phyloP scores from a whole-genome alignment of 2,797 vertebrate genomes.

The Rhodeus uyekii region DNA sequence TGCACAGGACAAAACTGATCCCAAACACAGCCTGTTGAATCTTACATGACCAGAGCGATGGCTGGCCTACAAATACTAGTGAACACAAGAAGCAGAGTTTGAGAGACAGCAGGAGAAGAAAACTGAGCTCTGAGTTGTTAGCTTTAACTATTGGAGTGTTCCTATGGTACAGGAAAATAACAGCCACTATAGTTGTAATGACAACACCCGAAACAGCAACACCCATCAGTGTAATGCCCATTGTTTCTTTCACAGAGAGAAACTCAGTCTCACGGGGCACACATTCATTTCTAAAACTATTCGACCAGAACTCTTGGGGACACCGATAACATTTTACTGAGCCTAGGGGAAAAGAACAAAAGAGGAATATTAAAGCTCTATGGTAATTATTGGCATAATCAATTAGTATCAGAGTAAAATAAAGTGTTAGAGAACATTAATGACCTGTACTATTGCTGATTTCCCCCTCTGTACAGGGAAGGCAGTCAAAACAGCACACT shows the following conservation, averaged over 20 bases:
- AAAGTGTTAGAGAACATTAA: not conserved
- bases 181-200: constrained; percentile 68
- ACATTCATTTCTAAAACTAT: constrained; percentile 63
- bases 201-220: constrained; percentile 66
- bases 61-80: constrained; percentile 55
- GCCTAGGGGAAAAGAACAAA: constrained; percentile 55
- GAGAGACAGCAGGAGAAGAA: constrained; percentile 59
- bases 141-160: constrained; percentile 74
- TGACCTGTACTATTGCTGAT: constrained; percentile 61
- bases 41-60: constrained; percentile 61
- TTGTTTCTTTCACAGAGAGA: constrained; percentile 61
- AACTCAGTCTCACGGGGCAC: constrained; percentile 65
- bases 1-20: constrained; percentile 63
- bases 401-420: not conserved
- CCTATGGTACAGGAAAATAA: constrained; percentile 70
- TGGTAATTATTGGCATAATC: not conserved
- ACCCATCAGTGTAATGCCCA: constrained; percentile 63
- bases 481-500: constrained; percentile 66
- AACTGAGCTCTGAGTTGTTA: constrained; percentile 57
- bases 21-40: constrained; percentile 62
- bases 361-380: not conserved
- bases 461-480: constrained; percentile 62
- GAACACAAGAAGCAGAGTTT: constrained; percentile 62
- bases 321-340: constrained; percentile 67
- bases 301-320: constrained; percentile 64